Evolutionary conservation across 1,140 invertebrate genomes (phyloP).

Genomic region (Heliothis subflexa): DNA sequence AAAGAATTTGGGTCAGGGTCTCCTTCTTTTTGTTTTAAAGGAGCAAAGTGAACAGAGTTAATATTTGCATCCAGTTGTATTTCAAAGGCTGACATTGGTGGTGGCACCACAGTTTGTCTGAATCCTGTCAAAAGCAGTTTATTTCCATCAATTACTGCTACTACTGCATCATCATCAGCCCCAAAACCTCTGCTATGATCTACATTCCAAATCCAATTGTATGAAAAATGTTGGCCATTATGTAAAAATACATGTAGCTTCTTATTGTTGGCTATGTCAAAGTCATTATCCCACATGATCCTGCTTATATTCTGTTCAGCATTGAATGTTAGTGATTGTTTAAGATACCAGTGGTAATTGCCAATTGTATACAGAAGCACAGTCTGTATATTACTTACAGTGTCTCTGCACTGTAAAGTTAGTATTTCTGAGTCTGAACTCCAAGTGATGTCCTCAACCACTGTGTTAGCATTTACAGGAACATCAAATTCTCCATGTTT

Average conservation of each 20-base stretch:
- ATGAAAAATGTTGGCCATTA: constrained; percentile 86
- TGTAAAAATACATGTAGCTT: constrained; percentile 87
- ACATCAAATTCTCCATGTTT: constrained; percentile 94
- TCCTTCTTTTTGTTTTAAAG: constrained; percentile 60
- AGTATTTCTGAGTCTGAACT: constrained; percentile 93
- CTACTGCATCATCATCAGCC: constrained; percentile 86
- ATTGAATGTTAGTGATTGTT: constrained; percentile 89
- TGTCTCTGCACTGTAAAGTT: constrained; percentile 86
- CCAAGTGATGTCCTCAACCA: constrained; percentile 90
- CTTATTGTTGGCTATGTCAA: constrained; percentile 85
- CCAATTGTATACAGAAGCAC: constrained; percentile 93
- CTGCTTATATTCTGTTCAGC: constrained; percentile 81
- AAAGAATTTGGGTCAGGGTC: constrained; percentile 80
- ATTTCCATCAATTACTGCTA: constrained; percentile 93
- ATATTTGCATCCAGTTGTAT: constrained; percentile 87
- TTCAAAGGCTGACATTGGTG: constrained; percentile 92
- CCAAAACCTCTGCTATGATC: constrained; percentile 86
- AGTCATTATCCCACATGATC: constrained; percentile 89
- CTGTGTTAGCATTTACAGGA: constrained; percentile 87
- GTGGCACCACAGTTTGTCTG: constrained; percentile 91
- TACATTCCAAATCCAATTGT: constrained; percentile 89
- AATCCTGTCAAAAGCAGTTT: constrained; percentile 92
- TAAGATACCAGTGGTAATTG: constrained; percentile 97
- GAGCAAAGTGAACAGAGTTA: constrained; percentile 88
- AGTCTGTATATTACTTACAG: constrained; percentile 68